phyloP scores from a whole-genome alignment of 2,888 invertebrate genomes.

The Acronicta leporina region DNA sequence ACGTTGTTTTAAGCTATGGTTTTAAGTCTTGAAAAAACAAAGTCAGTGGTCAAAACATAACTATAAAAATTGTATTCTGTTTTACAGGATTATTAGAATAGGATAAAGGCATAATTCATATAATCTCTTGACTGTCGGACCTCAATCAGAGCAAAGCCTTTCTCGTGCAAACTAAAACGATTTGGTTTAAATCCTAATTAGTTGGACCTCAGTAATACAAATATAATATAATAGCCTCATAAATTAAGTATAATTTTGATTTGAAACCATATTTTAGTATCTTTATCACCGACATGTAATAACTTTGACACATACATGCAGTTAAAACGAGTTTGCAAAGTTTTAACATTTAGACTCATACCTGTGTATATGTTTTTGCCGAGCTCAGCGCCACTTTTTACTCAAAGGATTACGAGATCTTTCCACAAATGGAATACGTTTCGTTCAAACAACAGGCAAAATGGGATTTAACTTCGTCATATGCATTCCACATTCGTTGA shows the following conservation, averaged over 20 bases:
- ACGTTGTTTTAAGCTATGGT: background rate
- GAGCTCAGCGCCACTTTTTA: slow-evolving; percentile 39
- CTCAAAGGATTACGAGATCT: slow-evolving; percentile 52
- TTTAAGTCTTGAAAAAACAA: background rate
- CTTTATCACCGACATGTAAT: background rate
- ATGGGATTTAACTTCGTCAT: slow-evolving; percentile 57
- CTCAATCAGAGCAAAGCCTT: slow-evolving; percentile 66
- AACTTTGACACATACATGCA: slow-evolving; percentile 2
- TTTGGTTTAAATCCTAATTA: slow-evolving; percentile 57
- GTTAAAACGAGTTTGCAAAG: slow-evolving; percentile 8
- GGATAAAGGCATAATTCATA: slow-evolving; percentile 50
- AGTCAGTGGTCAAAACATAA: background rate
- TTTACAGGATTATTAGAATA: slow-evolving; percentile 52
- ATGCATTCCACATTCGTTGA: slow-evolving; percentile 60
- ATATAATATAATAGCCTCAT: no score
- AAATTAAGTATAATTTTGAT: slow-evolving; percentile 6
- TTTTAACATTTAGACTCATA: slow-evolving; percentile 15
- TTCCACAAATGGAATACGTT: slow-evolving; percentile 40
- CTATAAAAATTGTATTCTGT: slow-evolving; percentile 14
- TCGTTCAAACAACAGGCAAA: slow-evolving; percentile 50
- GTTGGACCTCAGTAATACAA: slow-evolving; percentile 37
- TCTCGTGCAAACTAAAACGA: slow-evolving; percentile 56
- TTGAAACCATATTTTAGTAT: background rate
- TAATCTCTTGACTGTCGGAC: slow-evolving; percentile 67
- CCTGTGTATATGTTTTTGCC: slow-evolving; percentile 12